These are phyloP conservation scores for Oasisia sp. DNA, from an alignment of 2,888 invertebrate species.

Conservation along the genomic window DNA sequence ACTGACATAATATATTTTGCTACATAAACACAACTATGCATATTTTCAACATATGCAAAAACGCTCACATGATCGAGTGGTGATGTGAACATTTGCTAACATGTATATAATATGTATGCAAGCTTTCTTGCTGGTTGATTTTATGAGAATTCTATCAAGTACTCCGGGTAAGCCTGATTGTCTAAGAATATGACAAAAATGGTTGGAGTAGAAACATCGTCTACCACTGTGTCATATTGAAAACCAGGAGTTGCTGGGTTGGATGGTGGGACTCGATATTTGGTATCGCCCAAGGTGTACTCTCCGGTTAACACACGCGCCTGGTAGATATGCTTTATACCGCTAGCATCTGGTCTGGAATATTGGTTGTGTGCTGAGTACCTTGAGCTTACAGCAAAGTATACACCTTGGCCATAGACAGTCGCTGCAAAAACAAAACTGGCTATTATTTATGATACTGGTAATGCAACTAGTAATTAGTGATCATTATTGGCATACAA, in stretches of 20 bases:
- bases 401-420: background rate
- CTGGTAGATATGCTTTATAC: background rate
- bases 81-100: too few relatives aligned
- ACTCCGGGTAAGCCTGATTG: background rate
- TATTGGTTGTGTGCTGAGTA: background rate
- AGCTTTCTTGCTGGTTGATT: too few relatives aligned
- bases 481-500: too few relatives aligned
- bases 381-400: background rate
- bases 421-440: background rate
- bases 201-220: background rate
- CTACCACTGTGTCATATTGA: background rate
- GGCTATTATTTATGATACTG: too few relatives aligned
- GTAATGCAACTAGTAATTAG: too few relatives aligned
- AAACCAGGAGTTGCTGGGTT: background rate
- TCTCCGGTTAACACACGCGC: background rate
- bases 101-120: too few relatives aligned
- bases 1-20: too few relatives aligned
- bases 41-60: too few relatives aligned
- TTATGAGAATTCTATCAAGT: too few relatives aligned
- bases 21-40: too few relatives aligned
- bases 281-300: background rate
- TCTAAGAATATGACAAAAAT: background rate
- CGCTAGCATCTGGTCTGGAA: background rate
- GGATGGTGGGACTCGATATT: background rate
- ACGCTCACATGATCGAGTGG: too few relatives aligned